A percentile compares a stretch with the other conserved stretches of the same genome.
These are phyloP conservation scores for Amphipyra tragopoginis DNA, from an alignment of 2,888 invertebrate species.

Conservation along the genomic window DNA sequence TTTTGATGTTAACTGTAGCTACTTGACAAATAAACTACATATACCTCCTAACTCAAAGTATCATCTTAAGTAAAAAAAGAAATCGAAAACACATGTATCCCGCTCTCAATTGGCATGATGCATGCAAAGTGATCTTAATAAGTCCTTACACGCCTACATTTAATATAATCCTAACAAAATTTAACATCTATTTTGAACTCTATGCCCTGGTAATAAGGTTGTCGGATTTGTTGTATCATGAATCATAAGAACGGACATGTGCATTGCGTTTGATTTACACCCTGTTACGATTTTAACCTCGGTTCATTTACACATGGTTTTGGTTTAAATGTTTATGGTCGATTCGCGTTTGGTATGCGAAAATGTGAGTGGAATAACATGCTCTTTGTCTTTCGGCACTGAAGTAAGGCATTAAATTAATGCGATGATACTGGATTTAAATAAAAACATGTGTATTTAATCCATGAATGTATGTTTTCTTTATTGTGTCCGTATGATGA, in stretches of 20 bases:
- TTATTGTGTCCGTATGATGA: too few species aligned
- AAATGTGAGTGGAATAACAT: conserved; percentile 33
- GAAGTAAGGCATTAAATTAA: conserved; percentile 3
- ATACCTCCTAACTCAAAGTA: conserved; percentile 26
- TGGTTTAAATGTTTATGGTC: conserved; percentile 57
- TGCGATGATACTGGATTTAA: not conserved
- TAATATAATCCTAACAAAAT: not conserved
- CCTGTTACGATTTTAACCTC: conserved; percentile 72
- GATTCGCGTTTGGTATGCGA: conserved; percentile 43
- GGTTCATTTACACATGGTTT: conserved; percentile 73
- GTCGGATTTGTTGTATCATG: conserved; percentile 54
- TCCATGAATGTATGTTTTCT: too few species aligned
- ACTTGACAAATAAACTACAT: conserved; percentile 21
- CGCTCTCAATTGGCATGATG: conserved; percentile 62
- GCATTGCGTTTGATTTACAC: conserved; percentile 77
- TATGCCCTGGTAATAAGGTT: conserved; percentile 27
- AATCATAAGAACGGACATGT: conserved; percentile 66
- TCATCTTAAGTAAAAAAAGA: conserved; percentile 33
- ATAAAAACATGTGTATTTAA: too few species aligned
- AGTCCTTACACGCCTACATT: conserved; percentile 44
- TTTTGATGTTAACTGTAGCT: too few species aligned
- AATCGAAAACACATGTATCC: conserved; percentile 48
- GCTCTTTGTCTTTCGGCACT: conserved; percentile 40
- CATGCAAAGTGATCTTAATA: conserved; percentile 68
- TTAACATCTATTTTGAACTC: conserved; percentile 36